These are phyloP conservation scores for Ganaspis sp. DNA, from an alignment of 1,140 invertebrate species.

Conservation along the genomic window DNA sequence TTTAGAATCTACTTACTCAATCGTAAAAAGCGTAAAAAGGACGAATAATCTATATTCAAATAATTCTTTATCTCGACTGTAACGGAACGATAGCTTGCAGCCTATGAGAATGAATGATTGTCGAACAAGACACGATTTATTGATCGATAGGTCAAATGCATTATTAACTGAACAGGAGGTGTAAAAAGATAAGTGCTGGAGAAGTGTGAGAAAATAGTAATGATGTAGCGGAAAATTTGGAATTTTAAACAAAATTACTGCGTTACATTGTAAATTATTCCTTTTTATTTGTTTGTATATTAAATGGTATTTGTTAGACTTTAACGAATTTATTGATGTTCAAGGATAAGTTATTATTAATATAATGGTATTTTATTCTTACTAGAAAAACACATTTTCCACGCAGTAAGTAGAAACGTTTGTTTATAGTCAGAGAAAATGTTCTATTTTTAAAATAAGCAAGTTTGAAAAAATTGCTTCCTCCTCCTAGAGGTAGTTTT, in stretches of 20 bases:
- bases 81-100: background rate
- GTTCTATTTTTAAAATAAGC: too few relatives aligned
- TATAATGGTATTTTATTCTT: too few relatives aligned
- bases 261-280: background rate
- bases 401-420: too few relatives aligned
- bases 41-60: constrained; percentile 26
- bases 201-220: background rate
- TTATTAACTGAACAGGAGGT: background rate
- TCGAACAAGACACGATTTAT: constrained; percentile 21
- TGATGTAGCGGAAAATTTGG: background rate
- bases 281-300: background rate
- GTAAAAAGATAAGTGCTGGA: background rate
- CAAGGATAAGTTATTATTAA: too few relatives aligned
- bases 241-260: background rate
- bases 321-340: too few relatives aligned
- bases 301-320: too few relatives aligned
- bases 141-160: background rate
- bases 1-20: constrained; percentile 2
- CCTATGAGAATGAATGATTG: background rate
- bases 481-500: too few relatives aligned
- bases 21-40: constrained; percentile 4
- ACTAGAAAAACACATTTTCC: too few relatives aligned
- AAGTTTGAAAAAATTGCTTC: too few relatives aligned
- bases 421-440: too few relatives aligned
- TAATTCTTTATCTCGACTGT: background rate